Conservation (phyloP, 2,113 vertebrate genomes). For the Atlantisia rogersi region DNA sequence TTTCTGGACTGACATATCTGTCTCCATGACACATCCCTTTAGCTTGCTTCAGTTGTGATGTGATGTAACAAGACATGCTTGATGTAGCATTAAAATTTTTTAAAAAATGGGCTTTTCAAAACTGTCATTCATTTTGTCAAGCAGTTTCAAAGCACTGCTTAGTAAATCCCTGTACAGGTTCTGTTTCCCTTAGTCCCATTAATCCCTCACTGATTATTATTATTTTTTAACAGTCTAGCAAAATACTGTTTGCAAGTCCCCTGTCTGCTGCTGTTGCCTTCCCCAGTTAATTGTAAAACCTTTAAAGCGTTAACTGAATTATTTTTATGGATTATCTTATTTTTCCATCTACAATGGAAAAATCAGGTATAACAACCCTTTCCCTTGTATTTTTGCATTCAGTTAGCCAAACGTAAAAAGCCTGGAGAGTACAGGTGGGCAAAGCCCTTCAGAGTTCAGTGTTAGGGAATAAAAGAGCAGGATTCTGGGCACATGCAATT, state of each 20-base stretch:
- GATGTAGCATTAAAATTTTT: slow-evolving; percentile 57
- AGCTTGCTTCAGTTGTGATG: slow-evolving; percentile 47
- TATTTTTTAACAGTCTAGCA: not conserved
- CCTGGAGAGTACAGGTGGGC: not conserved
- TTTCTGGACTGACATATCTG: slow-evolving; percentile 14
- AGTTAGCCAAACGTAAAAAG: not conserved
- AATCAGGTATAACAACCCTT: not conserved
- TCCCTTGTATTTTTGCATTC: not conserved
- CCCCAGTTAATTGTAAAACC: not conserved
- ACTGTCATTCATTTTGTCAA: slow-evolving; percentile 52
- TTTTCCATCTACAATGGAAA: not conserved
- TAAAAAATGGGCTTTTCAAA: slow-evolving; percentile 62
- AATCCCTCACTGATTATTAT: not conserved
- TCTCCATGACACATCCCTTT: not conserved
- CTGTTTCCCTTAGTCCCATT: not conserved
- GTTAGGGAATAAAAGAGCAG: not conserved
- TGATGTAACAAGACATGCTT: slow-evolving; percentile 57
- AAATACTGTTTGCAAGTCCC: not conserved
- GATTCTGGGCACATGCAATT: not conserved
- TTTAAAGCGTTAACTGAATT: not conserved
- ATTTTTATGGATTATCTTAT: not conserved
- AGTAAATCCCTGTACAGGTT: slow-evolving; percentile 18
- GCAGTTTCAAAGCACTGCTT: slow-evolving; percentile 19
- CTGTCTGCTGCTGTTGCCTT: not conserved
- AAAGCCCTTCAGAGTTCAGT: not conserved